phyloP scores from a whole-genome alignment of 2,888 invertebrate species.

The Lypha dubia region DNA sequence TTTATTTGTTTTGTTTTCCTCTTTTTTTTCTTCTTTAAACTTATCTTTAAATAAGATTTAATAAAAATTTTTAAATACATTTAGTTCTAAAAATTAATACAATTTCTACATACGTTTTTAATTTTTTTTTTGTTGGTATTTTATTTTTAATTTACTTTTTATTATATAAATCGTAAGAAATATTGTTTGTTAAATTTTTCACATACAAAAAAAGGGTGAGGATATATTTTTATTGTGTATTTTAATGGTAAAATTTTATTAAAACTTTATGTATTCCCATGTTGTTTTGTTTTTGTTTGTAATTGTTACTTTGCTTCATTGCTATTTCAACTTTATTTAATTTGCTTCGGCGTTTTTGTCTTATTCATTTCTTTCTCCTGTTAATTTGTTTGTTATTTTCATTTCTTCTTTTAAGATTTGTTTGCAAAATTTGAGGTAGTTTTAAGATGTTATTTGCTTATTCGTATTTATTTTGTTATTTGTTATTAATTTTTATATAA shows the following conservation, averaged over 20 bases:
- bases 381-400: slow-evolving; percentile 40
- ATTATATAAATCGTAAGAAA: slow-evolving; percentile 49
- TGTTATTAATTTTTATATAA: slow-evolving; percentile 41
- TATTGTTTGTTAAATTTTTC: slow-evolving; percentile 53
- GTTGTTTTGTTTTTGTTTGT: slow-evolving; percentile 55
- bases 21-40: slow-evolving; percentile 21
- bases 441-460: slow-evolving; percentile 63
- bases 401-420: slow-evolving; percentile 37
- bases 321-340: slow-evolving; percentile 44
- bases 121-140: slow-evolving; percentile 4
- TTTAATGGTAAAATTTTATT: slow-evolving; percentile 55
- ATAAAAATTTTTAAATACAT: slow-evolving; percentile 58
- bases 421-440: slow-evolving; percentile 71
- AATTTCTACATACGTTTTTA: slow-evolving; percentile 60
- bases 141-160: slow-evolving; percentile 16
- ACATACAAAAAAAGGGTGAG: slow-evolving; percentile 36
- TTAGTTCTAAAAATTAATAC: slow-evolving; percentile 65
- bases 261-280: slow-evolving; percentile 67
- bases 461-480: slow-evolving; percentile 13
- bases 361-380: slow-evolving; percentile 21
- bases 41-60: slow-evolving; percentile 40
- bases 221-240: slow-evolving; percentile 6
- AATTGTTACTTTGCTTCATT: slow-evolving; percentile 44
- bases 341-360: slow-evolving; percentile 40
- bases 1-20: slow-evolving; percentile 9